Conservation (phyloP, 1,140 invertebrate genomes). For the Bombyx mandarina region DNA sequence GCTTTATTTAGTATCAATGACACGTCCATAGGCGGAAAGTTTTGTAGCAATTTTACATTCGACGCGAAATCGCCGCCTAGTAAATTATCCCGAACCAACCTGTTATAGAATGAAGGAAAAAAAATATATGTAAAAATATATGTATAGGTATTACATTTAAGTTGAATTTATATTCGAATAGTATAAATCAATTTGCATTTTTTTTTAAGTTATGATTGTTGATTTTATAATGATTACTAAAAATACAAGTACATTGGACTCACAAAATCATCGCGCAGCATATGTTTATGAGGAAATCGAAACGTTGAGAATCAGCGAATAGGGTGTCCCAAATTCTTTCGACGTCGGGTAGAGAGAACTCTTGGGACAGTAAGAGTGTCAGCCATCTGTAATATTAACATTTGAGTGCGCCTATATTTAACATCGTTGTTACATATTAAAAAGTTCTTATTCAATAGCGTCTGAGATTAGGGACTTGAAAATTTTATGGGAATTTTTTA, state of each 20-base stretch:
- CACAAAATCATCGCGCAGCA: conserved; percentile 98
- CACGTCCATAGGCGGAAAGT: conserved; percentile 59
- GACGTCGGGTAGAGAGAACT: conserved; percentile 96
- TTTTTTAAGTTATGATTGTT: no score
- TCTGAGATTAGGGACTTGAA: no score
- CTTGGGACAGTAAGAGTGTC: conserved; percentile 96
- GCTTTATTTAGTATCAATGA: conserved; percentile 53
- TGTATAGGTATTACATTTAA: not conserved
- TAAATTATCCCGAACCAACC: conserved; percentile 86
- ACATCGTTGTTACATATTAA: not conserved
- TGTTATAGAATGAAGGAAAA: conserved; percentile 45
- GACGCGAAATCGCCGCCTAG: conserved; percentile 89
- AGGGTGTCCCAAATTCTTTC: conserved; percentile 96
- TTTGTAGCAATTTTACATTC: conserved; percentile 89
- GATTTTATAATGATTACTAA: no score
- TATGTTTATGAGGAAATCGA: conserved; percentile 91
- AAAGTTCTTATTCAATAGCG: not conserved
- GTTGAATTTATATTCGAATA: not conserved
- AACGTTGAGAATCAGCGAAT: conserved; percentile 90
- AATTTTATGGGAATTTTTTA: no score
- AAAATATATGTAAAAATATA: not conserved
- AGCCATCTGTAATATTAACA: conserved; percentile 83
- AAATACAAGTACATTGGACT: conserved; percentile 55
- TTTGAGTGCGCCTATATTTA: not conserved
- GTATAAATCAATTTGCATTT: not conserved